Percentiles rank a stretch among this genome's conserved stretches.
Evolutionary conservation across 2,113 vertebrate genomes (phyloP).

Genomic region (Phaetusa simplex): DNA sequence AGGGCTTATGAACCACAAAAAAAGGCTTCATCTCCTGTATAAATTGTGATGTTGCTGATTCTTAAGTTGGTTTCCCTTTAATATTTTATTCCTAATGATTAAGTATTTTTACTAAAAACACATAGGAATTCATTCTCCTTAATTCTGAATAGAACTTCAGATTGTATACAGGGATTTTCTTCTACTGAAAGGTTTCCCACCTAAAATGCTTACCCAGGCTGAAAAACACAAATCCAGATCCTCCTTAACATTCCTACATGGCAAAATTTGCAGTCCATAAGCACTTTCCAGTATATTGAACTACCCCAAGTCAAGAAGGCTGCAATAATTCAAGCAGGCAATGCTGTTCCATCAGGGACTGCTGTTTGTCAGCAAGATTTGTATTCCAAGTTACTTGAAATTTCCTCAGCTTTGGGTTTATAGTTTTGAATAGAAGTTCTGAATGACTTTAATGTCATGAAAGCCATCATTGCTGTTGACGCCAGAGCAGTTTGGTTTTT

Average conservation of each 20-base stretch:
- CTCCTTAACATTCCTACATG: slow-evolving; percentile 23
- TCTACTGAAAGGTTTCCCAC: background rate
- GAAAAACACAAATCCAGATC: slow-evolving; percentile 23
- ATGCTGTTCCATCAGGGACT: background rate
- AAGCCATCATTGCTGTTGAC: background rate
- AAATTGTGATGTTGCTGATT: background rate
- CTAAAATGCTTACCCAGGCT: background rate
- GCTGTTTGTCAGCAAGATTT: slow-evolving; percentile 14
- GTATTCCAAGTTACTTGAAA: background rate
- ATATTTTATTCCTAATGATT: background rate
- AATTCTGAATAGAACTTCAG: background rate
- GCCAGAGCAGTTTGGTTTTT: background rate
- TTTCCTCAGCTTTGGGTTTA: background rate
- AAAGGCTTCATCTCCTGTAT: background rate
- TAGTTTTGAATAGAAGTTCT: background rate
- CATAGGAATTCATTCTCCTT: background rate
- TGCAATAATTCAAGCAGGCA: slow-evolving; percentile 30
- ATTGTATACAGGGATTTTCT: background rate
- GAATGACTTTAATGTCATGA: background rate
- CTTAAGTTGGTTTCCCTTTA: background rate
- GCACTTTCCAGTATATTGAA: slow-evolving; percentile 35
- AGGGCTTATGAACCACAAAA: background rate
- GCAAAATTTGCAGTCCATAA: slow-evolving; percentile 25
- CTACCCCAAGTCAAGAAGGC: slow-evolving; percentile 18
- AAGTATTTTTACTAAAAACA: background rate